phyloP scores from a whole-genome alignment of 2,113 vertebrate genomes.

The Dipodomys ordii region DNA sequence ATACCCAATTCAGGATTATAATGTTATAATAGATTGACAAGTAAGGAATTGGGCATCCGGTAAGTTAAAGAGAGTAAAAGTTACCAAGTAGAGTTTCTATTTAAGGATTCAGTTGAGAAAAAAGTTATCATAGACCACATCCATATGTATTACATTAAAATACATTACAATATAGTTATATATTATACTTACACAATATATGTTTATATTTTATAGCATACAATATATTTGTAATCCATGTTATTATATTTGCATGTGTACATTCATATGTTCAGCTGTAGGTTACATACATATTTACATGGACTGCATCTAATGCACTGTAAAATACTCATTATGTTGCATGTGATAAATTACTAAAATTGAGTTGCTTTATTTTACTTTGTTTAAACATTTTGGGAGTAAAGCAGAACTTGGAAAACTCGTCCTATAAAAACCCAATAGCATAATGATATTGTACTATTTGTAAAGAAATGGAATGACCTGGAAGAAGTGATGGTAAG shows the following conservation, averaged over 20 bases:
- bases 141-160: too few species aligned
- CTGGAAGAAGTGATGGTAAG: too few species aligned
- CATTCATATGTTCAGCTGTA: background rate
- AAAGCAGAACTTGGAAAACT: background rate
- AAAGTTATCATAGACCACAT: background rate
- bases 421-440: background rate
- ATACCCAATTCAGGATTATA: background rate
- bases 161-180: background rate
- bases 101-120: conserved; percentile 34
- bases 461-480: too few species aligned
- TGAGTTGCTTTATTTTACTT: background rate
- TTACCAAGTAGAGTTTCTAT: background rate
- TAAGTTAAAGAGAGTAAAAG: conserved; percentile 22
- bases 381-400: background rate
- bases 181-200: background rate
- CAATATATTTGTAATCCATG: background rate
- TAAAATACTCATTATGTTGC: background rate
- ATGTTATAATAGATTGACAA: background rate
- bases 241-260: background rate
- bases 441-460: too few species aligned
- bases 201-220: background rate
- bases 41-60: background rate
- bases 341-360: background rate
- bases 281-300: background rate
- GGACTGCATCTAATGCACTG: background rate